Evolutionary conservation across 2,888 invertebrate genomes (phyloP).

Genomic region (Tetropium fuscum): DNA sequence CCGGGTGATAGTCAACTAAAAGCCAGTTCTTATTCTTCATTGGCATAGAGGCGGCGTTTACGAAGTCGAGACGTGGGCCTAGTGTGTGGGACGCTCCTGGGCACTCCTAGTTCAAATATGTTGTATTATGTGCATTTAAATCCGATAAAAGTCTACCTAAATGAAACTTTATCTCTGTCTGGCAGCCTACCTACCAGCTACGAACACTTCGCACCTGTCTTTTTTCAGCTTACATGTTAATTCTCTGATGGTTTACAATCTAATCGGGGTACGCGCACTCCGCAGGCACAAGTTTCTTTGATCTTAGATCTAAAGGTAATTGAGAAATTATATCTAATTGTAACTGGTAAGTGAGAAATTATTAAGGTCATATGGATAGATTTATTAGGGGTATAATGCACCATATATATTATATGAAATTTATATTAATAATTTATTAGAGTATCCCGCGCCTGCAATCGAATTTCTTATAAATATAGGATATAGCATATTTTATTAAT

Average conservation of each 20-base stretch:
- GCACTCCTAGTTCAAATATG: slow-evolving; percentile 58
- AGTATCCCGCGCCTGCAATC: too few relatives aligned
- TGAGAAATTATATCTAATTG: too few relatives aligned
- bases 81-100: slow-evolving; percentile 52
- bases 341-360: too few relatives aligned
- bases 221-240: slow-evolving; percentile 1
- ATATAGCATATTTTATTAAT: too few relatives aligned
- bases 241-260: neutral
- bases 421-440: too few relatives aligned
- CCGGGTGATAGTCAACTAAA: slow-evolving; percentile 38
- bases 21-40: slow-evolving; percentile 43
- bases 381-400: too few relatives aligned
- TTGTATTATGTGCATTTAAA: slow-evolving; percentile 53
- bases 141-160: slow-evolving; percentile 45
- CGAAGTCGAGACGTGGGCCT: slow-evolving; percentile 50
- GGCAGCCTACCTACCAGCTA: slow-evolving; percentile 2
- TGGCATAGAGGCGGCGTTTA: slow-evolving; percentile 50
- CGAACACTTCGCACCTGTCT: slow-evolving; percentile 5
- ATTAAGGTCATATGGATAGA: too few relatives aligned
- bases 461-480: too few relatives aligned
- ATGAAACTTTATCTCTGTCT: slow-evolving; percentile 31
- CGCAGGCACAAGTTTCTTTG: too few relatives aligned
- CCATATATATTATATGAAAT: too few relatives aligned
- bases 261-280: slow-evolving; percentile 7
- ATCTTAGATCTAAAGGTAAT: too few relatives aligned